A percentile compares a stretch with the other conserved stretches of the same genome.
These are phyloP conservation scores for Coreius guichenoti DNA, from an alignment of 2,797 vertebrate species.

Conservation along the genomic window DNA sequence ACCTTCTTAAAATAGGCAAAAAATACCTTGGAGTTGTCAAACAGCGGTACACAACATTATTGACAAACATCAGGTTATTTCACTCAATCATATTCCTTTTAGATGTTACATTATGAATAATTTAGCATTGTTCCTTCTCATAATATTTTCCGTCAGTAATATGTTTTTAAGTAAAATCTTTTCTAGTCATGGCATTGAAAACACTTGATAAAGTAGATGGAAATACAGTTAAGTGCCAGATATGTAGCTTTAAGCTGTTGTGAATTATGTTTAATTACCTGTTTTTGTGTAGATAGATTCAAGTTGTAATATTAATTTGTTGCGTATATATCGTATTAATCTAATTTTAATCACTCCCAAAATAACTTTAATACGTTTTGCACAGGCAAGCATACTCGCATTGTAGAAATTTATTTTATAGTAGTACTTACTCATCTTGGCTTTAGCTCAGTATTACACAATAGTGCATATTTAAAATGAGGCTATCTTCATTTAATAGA, in stretches of 20 bases:
- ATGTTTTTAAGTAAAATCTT: not conserved
- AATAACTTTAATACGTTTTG: not conserved
- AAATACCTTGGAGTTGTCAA: not conserved
- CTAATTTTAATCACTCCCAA: not conserved
- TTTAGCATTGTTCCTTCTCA: not conserved
- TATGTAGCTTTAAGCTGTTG: not conserved
- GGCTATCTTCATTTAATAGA: conserved; percentile 28
- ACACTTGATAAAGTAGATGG: not conserved
- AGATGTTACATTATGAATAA: not conserved
- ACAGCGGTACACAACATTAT: not conserved
- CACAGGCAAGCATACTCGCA: not conserved
- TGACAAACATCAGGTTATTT: not conserved
- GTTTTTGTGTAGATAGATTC: not conserved
- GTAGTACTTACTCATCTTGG: not conserved
- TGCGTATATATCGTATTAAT: not conserved
- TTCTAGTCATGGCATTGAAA: too few species aligned
- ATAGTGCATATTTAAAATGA: conserved; percentile 24
- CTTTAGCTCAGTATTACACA: conserved; percentile 1
- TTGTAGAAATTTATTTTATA: not conserved
- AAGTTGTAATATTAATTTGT: not conserved
- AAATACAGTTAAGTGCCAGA: not conserved
- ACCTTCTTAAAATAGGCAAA: not conserved
- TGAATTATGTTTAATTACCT: not conserved
- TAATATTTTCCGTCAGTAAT: not conserved
- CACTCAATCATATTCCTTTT: not conserved